Conservation (phyloP, 2,113 vertebrate genomes). For the Oenanthe melanoleuca region DNA sequence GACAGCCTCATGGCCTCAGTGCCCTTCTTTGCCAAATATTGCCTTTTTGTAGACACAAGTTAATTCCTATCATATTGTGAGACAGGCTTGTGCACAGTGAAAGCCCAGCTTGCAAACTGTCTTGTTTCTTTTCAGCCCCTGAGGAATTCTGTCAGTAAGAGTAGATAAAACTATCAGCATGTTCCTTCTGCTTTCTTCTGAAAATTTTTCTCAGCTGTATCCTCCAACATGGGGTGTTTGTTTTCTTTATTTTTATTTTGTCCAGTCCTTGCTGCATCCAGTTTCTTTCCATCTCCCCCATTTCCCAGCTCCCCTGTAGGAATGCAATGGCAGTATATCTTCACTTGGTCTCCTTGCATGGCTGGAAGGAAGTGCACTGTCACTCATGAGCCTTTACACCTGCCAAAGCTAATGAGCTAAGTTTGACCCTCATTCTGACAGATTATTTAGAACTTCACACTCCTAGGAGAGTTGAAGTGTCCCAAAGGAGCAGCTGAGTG, state of each 20-base stretch:
- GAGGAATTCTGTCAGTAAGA: constrained; percentile 40
- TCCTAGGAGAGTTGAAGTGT: not conserved
- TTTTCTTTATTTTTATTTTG: not conserved
- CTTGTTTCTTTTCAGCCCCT: not conserved
- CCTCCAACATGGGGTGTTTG: not conserved
- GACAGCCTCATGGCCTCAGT: not conserved
- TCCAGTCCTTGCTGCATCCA: not conserved
- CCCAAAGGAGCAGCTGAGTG: not conserved
- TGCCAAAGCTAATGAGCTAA: constrained; percentile 10
- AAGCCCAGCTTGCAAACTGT: constrained; percentile 12
- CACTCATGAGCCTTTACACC: not conserved
- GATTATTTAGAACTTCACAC: constrained; percentile 11
- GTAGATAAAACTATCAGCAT: constrained; percentile 18
- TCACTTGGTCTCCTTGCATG: not conserved
- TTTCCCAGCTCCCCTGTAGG: not conserved
- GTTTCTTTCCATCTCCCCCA: not conserved
- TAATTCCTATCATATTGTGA: not conserved
- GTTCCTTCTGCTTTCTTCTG: constrained; percentile 9
- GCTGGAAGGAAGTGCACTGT: not conserved
- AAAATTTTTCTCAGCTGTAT: not conserved
- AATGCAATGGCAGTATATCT: not conserved
- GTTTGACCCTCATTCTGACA: not conserved
- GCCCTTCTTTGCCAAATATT: constrained; percentile 37
- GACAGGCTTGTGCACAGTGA: not conserved
- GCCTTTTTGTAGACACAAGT: constrained; percentile 44